Evolutionary conservation across 2,888 invertebrate genomes (phyloP).

Genomic region (Mythimna lalbum): DNA sequence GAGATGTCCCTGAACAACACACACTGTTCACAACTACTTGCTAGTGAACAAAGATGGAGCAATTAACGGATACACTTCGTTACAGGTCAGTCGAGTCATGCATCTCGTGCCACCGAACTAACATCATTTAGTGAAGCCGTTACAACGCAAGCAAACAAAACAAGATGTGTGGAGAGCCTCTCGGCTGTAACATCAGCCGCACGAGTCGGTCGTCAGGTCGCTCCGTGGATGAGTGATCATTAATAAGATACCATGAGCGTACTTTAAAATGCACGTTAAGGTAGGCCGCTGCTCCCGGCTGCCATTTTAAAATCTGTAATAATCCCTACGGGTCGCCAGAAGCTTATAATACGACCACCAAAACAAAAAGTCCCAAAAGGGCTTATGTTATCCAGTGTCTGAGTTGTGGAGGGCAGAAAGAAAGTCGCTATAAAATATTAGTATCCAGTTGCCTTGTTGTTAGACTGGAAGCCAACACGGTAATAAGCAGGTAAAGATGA

Average conservation of each 20-base stretch:
- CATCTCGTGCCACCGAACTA: background rate
- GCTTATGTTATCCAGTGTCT: background rate
- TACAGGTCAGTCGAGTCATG: background rate
- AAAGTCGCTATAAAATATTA: background rate
- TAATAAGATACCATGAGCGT: background rate
- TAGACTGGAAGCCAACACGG: background rate
- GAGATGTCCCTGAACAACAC: conserved; percentile 69
- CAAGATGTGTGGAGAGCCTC: background rate
- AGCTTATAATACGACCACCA: background rate
- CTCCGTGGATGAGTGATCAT: background rate
- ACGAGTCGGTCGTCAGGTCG: background rate
- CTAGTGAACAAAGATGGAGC: background rate
- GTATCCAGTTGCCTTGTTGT: background rate
- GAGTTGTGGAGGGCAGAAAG: background rate
- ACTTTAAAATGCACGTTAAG: background rate
- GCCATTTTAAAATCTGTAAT: background rate
- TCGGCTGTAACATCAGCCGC: background rate
- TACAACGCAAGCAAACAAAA: conserved; percentile 12
- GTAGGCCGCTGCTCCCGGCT: no score
- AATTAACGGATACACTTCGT: background rate
- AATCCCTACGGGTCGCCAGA: background rate
- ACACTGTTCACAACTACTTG: no score
- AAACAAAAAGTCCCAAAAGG: background rate
- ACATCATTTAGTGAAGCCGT: conserved; percentile 18
- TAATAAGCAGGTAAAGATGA: background rate